Evolutionary conservation across 2,888 invertebrate species (phyloP).

Genomic region (Trichopria drosophilae): DNA sequence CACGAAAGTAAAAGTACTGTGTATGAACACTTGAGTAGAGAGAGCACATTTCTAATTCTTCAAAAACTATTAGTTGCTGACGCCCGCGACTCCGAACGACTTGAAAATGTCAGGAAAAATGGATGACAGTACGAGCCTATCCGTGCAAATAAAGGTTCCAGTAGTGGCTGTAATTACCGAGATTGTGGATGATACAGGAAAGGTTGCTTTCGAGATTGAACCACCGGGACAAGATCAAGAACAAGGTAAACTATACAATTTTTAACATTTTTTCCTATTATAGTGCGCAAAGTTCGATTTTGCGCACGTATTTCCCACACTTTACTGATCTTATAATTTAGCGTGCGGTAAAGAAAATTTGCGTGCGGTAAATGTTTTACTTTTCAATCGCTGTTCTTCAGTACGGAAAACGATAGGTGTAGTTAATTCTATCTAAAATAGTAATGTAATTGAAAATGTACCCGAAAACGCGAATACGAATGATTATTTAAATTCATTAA

Average conservation of each 20-base stretch:
- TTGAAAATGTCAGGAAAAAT: constrained; percentile 69
- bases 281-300: constrained; percentile 2
- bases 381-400: too few relatives aligned
- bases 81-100: constrained; percentile 74
- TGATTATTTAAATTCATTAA: too few relatives aligned
- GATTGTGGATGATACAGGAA: constrained; percentile 60
- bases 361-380: too few relatives aligned
- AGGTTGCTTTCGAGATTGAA: constrained; percentile 62
- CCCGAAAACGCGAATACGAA: too few relatives aligned
- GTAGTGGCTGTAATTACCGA: constrained; percentile 67
- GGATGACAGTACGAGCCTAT: constrained; percentile 52
- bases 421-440: too few relatives aligned
- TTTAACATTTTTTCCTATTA: constrained; percentile 7
- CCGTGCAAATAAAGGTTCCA: constrained; percentile 65
- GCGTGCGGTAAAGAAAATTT: too few relatives aligned
- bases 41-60: too few relatives aligned
- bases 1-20: too few relatives aligned
- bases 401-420: too few relatives aligned
- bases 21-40: too few relatives aligned
- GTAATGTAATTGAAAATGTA: too few relatives aligned
- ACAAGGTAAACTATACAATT: constrained; percentile 43
- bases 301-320: neutral
- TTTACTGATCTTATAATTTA: too few relatives aligned
- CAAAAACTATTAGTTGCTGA: constrained; percentile 68
- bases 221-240: constrained; percentile 58